Percentiles rank a stretch among this genome's conserved stretches.
These are phyloP conservation scores for Litocranius walleri DNA, from an alignment of 2,113 vertebrate genomes.

Conservation along the genomic window DNA sequence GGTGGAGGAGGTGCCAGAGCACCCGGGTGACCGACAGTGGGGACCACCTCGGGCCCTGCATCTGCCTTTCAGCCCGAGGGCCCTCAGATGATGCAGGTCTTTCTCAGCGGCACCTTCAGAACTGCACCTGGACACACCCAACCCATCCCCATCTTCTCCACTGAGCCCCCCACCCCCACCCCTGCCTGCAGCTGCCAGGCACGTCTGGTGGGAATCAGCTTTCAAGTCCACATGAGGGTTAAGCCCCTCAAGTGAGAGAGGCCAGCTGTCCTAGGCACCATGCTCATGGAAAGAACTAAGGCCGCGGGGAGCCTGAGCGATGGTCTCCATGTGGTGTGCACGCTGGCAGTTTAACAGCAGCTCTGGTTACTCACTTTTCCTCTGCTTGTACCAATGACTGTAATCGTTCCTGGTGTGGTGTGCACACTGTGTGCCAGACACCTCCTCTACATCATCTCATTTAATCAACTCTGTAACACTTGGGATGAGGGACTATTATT, in stretches of 20 bases:
- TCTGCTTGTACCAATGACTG: neutral
- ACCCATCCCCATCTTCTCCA: conserved; percentile 32
- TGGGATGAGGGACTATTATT: neutral
- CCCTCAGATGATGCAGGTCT: neutral
- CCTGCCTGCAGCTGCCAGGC: conserved; percentile 55
- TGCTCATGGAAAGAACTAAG: neutral
- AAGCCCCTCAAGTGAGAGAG: neutral
- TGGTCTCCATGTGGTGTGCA: fast-evolving
- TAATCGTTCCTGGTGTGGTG: neutral
- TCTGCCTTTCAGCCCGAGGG: neutral
- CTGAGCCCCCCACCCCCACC: neutral
- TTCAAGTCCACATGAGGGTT: neutral
- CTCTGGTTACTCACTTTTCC: neutral
- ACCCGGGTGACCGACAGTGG: fast-evolving
- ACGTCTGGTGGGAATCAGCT: conserved; percentile 17
- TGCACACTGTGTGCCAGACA: fast-evolving
- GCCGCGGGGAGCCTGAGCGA: fast-evolving
- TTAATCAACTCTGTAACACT: neutral
- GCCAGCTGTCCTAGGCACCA: neutral
- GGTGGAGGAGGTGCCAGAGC: fast-evolving
- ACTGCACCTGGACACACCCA: neutral
- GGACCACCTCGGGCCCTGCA: fast-evolving
- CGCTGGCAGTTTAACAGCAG: fast-evolving
- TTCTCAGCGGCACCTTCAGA: neutral
- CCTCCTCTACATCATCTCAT: neutral